These are phyloP conservation scores for Arvicanthis niloticus DNA, from an alignment of 2,113 vertebrate genomes.

Conservation along the genomic window DNA sequence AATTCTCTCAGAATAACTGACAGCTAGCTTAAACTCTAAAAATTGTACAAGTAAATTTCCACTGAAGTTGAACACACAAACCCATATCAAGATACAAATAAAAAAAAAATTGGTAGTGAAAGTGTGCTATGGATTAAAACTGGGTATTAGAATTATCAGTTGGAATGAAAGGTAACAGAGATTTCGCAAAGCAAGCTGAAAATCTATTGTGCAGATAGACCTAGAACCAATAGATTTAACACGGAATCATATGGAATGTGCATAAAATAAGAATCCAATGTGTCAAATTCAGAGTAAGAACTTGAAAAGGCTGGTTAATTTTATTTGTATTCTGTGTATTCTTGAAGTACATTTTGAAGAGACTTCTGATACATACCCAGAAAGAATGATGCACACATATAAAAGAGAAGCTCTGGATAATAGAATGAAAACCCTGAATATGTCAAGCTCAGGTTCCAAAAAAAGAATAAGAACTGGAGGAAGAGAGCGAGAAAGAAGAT, in stretches of 20 bases:
- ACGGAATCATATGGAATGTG: not conserved
- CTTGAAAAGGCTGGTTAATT: not conserved
- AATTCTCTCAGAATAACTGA: not conserved
- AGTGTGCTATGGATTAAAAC: not conserved
- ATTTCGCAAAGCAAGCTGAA: not conserved
- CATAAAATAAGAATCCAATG: not conserved
- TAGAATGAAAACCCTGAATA: not conserved
- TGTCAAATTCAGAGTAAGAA: constrained; percentile 39
- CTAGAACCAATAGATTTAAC: constrained; percentile 21
- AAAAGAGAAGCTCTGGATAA: not conserved
- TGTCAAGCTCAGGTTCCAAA: not conserved
- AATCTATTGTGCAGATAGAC: not conserved
- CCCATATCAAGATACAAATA: constrained; percentile 20
- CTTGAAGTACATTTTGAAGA: constrained; percentile 19
- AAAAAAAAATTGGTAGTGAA: constrained; percentile 47
- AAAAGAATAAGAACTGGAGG: not conserved
- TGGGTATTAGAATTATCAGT: not conserved
- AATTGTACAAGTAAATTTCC: constrained; percentile 15
- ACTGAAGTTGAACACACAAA: not conserved
- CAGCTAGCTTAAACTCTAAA: not conserved
- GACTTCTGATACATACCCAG: not conserved
- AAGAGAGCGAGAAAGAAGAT: not conserved
- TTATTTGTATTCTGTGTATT: constrained; percentile 23
- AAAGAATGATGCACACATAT: constrained; percentile 8
- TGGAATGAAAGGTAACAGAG: constrained; percentile 20